Conservation (phyloP, 2,113 vertebrate genomes). For the Sinocyclocheilus anshuiensis region DNA sequence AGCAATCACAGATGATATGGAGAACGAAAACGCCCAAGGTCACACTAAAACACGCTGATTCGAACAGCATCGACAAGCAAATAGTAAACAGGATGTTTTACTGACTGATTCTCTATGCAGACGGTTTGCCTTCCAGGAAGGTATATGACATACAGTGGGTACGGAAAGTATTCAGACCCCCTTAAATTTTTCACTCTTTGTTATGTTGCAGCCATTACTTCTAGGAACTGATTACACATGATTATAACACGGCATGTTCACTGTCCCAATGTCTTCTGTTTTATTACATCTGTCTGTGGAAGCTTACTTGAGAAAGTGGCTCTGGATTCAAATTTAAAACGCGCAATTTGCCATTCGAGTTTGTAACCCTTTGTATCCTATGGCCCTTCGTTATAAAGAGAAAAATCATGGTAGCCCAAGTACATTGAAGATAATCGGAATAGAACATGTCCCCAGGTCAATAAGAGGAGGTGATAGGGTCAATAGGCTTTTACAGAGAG, state of each 20-base stretch:
- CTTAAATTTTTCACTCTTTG: no score
- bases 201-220: no score
- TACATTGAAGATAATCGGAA: no score
- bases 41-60: conserved; percentile 13
- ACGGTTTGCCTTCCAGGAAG: neutral
- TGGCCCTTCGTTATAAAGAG: no score
- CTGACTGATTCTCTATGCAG: neutral
- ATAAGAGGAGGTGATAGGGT: no score
- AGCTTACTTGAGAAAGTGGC: neutral
- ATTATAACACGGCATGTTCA: neutral
- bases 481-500: no score
- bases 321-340: neutral
- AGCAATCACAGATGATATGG: conserved; percentile 31
- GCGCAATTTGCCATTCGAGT: no score
- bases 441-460: no score
- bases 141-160: conserved; percentile 18
- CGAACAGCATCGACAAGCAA: conserved; percentile 1
- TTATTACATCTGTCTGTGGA: neutral
- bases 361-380: no score
- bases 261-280: neutral
- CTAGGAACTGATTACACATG: neutral
- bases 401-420: no score
- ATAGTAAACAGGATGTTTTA: neutral
- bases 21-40: conserved; percentile 30
- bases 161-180: no score